Percentiles rank a stretch among this genome's conserved stretches.
phyloP scores from a whole-genome alignment of 1,140 invertebrate species.

The Atta cephalotes region DNA sequence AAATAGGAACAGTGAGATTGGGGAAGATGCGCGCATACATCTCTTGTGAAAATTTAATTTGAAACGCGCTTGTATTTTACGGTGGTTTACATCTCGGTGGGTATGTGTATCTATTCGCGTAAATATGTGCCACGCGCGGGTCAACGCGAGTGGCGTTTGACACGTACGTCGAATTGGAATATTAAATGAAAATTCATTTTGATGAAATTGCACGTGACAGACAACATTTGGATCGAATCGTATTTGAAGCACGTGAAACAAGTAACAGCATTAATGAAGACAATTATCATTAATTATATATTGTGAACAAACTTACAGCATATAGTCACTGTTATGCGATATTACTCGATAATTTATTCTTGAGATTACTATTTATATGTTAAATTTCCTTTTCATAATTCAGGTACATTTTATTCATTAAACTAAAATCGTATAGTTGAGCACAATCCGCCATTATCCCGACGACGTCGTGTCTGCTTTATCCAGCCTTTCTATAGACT shows the following conservation, averaged over 20 bases:
- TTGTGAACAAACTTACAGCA: neutral
- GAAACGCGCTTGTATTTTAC: constrained; percentile 13
- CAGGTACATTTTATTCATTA: constrained; percentile 15
- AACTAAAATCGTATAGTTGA: constrained; percentile 3
- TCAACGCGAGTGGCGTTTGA: constrained; percentile 35
- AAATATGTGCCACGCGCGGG: constrained; percentile 6
- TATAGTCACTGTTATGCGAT: too few species aligned
- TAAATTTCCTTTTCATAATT: constrained; percentile 16
- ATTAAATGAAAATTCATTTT: constrained; percentile 43
- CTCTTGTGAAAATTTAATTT: constrained; percentile 56
- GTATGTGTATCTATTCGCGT: constrained; percentile 8
- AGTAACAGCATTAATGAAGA: neutral
- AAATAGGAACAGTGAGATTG: neutral
- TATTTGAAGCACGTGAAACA: neutral
- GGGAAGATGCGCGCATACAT: constrained; percentile 32
- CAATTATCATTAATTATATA: neutral
- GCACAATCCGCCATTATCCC: constrained; percentile 2
- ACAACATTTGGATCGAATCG: neutral
- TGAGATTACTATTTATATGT: neutral
- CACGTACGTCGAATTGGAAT: constrained; percentile 18
- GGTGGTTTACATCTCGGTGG: neutral
- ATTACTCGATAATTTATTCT: neutral
- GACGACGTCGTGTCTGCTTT: constrained; percentile 26
- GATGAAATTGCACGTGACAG: constrained; percentile 33
- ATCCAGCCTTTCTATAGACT: constrained; percentile 38